Percentiles rank a stretch among this genome's conserved stretches.
These are phyloP conservation scores for Prietella phreatophila DNA, from an alignment of 2,113 vertebrate species.

Conservation along the genomic window DNA sequence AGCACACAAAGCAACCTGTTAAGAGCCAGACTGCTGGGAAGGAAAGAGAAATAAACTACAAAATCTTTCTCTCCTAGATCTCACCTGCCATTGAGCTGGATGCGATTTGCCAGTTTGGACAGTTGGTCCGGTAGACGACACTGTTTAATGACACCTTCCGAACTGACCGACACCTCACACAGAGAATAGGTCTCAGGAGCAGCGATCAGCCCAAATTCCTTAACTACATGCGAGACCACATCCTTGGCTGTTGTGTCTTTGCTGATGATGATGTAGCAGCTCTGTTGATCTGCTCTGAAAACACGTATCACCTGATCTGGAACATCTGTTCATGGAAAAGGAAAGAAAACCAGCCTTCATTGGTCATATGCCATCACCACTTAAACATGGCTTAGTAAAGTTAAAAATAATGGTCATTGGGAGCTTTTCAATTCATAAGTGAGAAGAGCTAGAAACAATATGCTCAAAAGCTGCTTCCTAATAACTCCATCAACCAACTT, in stretches of 20 bases:
- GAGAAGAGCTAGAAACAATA: not conserved
- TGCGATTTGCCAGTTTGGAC: constrained; percentile 93
- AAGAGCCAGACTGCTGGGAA: too few relatives aligned
- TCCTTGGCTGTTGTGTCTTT: constrained; percentile 97
- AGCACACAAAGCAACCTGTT: too few relatives aligned
- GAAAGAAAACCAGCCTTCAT: not conserved
- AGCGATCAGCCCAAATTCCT: constrained; percentile 84
- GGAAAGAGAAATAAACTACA: too few relatives aligned
- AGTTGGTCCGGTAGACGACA: constrained; percentile 91
- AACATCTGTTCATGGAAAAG: constrained; percentile 75
- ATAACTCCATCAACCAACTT: not conserved
- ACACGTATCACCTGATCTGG: constrained; percentile 95
- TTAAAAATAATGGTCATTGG: not conserved
- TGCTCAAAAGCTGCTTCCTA: not conserved
- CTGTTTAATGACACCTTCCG: constrained; percentile 94
- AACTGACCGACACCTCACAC: constrained; percentile 92
- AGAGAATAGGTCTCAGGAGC: constrained; percentile 85
- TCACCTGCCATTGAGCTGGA: constrained; percentile 94
- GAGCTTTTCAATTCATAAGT: not conserved
- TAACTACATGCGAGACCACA: constrained; percentile 85
- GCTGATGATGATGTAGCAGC: constrained; percentile 97
- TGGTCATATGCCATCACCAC: not conserved
- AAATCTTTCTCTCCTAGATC: not conserved
- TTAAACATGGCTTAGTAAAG: not conserved
- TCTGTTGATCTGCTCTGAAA: constrained; percentile 96